A percentile compares a stretch with the other conserved stretches of the same genome.
phyloP scores from a whole-genome alignment of 2,797 vertebrate species.

The Sebastes oblongus region DNA sequence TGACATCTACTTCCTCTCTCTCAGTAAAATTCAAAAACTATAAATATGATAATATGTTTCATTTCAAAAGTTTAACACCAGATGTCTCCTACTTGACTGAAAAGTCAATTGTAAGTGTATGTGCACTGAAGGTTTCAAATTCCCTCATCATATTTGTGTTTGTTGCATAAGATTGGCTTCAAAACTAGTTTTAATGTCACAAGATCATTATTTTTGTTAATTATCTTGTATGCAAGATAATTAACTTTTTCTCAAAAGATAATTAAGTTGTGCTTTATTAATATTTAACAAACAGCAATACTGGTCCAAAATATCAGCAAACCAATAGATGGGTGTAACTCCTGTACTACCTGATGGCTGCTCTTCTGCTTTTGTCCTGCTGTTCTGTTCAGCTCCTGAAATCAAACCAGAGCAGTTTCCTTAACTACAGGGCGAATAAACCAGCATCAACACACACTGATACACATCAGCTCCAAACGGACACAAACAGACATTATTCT shows the following conservation, averaged over 20 bases:
- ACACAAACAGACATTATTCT: background rate
- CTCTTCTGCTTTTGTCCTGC: constrained; percentile 13
- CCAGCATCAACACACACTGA: background rate
- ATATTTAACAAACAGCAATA: background rate
- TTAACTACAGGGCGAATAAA: background rate
- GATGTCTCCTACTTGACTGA: background rate
- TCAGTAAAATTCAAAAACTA: background rate
- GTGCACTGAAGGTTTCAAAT: background rate
- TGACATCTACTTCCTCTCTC: background rate
- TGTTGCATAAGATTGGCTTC: background rate
- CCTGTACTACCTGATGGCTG: constrained; percentile 26
- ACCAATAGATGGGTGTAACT: background rate
- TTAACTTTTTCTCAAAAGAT: no score
- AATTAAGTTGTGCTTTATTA: no score
- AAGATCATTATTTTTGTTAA: background rate
- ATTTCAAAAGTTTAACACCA: no score
- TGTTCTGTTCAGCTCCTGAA: constrained; percentile 58
- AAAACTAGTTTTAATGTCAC: background rate
- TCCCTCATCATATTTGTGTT: background rate
- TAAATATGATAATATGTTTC: background rate
- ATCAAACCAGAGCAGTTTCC: constrained; percentile 17
- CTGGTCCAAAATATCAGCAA: background rate
- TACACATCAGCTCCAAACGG: background rate
- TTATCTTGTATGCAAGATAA: no score
- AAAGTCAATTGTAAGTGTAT: background rate